These are phyloP conservation scores for Mustelus asterias DNA, from an alignment of 2,113 vertebrate genomes.

Conservation along the genomic window DNA sequence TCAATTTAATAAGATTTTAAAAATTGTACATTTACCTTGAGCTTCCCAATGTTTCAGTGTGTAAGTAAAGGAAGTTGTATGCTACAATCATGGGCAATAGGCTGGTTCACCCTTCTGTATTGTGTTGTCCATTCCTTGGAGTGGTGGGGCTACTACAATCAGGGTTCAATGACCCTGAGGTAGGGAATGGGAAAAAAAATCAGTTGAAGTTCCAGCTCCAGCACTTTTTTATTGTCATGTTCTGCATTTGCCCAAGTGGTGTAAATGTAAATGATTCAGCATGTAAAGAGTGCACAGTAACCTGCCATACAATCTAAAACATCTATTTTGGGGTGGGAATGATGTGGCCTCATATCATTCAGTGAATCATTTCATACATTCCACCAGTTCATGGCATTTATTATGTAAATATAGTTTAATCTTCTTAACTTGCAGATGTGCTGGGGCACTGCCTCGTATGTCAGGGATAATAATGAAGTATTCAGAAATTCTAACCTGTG, in stretches of 20 bases:
- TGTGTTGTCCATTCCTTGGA: not conserved
- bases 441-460: not conserved
- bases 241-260: not conserved
- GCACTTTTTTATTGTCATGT: not conserved
- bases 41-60: not conserved
- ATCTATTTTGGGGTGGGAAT: not conserved
- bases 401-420: conserved; percentile 15
- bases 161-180: not conserved
- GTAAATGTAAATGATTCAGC: not conserved
- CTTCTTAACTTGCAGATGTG: conserved; percentile 26
- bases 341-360: not conserved
- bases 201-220: not conserved
- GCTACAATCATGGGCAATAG: not conserved
- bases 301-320: not conserved
- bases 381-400: not conserved
- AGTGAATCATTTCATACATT: not conserved
- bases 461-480: conserved; percentile 3
- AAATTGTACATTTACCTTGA: not conserved
- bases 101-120: not conserved
- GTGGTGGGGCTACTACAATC: not conserved
- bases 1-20: not conserved
- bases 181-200: not conserved
- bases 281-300: not conserved
- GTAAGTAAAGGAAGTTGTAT: not conserved
- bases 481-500: conserved; percentile 21